Evolutionary conservation across 2,797 vertebrate genomes (phyloP).

Genomic region (Sebastes itinus): DNA sequence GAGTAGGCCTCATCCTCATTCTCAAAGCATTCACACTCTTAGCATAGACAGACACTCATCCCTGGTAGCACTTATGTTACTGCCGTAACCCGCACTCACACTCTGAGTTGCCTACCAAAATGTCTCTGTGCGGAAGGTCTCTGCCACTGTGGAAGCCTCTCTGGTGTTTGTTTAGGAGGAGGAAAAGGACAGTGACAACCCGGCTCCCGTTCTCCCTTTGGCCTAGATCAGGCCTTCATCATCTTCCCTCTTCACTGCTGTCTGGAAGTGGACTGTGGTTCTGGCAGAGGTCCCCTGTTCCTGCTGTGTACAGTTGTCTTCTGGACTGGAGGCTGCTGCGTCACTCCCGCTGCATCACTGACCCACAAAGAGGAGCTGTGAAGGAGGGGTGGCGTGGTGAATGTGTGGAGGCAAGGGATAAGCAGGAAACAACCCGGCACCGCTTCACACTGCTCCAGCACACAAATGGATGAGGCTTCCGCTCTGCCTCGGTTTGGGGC

Average conservation of each 20-base stretch:
- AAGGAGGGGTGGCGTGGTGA: conserved; percentile 70
- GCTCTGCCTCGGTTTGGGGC: conserved; percentile 58
- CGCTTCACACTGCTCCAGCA: conserved; percentile 46
- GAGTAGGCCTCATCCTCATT: conserved; percentile 62
- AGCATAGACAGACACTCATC: conserved; percentile 48
- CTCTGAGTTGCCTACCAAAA: conserved; percentile 71
- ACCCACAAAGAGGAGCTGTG: conserved; percentile 72
- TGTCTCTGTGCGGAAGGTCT: conserved; percentile 58
- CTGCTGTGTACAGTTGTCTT: conserved; percentile 67
- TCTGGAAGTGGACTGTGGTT: conserved; percentile 48
- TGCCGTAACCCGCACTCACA: conserved; percentile 58
- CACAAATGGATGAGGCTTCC: conserved; percentile 67
- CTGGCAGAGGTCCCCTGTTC: conserved; percentile 63
- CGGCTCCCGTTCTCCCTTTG: conserved; percentile 49
- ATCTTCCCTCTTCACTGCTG: conserved; percentile 53
- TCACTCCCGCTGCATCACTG: conserved; percentile 79
- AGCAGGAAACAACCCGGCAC: conserved; percentile 60
- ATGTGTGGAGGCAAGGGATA: conserved; percentile 67
- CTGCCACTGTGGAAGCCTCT: conserved; percentile 55
- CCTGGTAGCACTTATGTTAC: conserved; percentile 37
- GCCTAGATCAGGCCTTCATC: conserved; percentile 55
- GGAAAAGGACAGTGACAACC: conserved; percentile 45
- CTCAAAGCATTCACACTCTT: conserved; percentile 56
- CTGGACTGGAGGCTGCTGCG: conserved; percentile 76
- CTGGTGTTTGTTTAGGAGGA: conserved; percentile 60